Conservation (phyloP, 2,113 vertebrate genomes). For the Oreochromis spilurus region DNA sequence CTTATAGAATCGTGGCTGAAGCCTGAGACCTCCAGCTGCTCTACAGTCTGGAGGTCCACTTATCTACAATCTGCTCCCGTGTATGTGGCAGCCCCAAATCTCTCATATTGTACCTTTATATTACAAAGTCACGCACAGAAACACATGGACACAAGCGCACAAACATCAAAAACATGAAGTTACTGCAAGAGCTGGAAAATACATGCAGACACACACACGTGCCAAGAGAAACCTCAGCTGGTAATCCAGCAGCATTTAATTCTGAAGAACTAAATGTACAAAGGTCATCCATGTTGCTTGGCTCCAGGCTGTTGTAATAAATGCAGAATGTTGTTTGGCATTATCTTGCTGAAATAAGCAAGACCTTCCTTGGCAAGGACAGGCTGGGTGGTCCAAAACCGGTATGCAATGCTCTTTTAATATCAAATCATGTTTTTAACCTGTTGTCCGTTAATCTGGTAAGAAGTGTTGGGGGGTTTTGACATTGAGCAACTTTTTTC, state of each 20-base stretch:
- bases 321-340: neutral
- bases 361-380: neutral
- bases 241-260: neutral
- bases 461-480: neutral
- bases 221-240: neutral
- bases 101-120: neutral
- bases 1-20: conserved; percentile 28
- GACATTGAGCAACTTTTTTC: neutral
- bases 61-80: conserved; percentile 16
- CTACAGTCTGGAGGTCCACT: neutral
- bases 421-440: neutral
- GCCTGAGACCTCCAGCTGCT: conserved; percentile 16
- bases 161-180: neutral
- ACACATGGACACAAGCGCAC: neutral
- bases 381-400: neutral
- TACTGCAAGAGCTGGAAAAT: neutral
- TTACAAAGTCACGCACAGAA: neutral
- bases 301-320: neutral
- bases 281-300: neutral
- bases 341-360: neutral
- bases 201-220: neutral
- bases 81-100: conserved; percentile 25
- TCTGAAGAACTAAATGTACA: neutral
- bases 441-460: neutral
- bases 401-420: neutral